Conservation (phyloP, 1,140 invertebrate species). For the Platyscapa corneri region DNA sequence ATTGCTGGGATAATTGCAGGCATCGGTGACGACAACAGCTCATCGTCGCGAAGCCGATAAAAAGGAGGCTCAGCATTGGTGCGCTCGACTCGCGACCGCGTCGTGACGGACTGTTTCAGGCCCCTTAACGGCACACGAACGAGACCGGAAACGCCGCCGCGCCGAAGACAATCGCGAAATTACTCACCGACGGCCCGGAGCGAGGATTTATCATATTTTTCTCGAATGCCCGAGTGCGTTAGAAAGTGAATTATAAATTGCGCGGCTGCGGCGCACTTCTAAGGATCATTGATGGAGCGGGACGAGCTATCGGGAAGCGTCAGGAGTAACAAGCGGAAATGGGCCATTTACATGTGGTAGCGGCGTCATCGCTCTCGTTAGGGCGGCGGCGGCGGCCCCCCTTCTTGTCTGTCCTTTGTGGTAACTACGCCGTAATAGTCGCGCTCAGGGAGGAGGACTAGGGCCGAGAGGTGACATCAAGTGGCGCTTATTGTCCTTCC, state of each 20-base stretch:
- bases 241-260: conserved; percentile 15
- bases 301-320: neutral
- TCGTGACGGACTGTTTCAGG: too few relatives aligned
- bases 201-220: neutral
- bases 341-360: conserved; percentile 19
- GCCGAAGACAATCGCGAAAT: neutral
- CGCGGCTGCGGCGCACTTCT: neutral
- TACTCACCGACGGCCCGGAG: neutral
- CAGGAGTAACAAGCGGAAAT: conserved; percentile 21
- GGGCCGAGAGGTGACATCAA: conserved; percentile 27
- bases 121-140: neutral
- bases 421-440: conserved; percentile 5
- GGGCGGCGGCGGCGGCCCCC: too few relatives aligned
- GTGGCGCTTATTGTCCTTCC: conserved; percentile 46
- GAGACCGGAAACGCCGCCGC: neutral
- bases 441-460: neutral
- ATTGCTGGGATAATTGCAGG: too few relatives aligned
- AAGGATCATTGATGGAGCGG: neutral
- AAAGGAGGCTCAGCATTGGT: too few relatives aligned
- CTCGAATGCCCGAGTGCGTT: too few relatives aligned
- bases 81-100: too few relatives aligned
- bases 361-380: neutral
- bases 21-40: too few relatives aligned
- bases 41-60: too few relatives aligned
- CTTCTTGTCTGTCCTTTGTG: neutral